Percentiles rank a stretch among this genome's conserved stretches.
Conservation (phyloP, 2,888 invertebrate genomes). For the Acrobasis suavella region DNA sequence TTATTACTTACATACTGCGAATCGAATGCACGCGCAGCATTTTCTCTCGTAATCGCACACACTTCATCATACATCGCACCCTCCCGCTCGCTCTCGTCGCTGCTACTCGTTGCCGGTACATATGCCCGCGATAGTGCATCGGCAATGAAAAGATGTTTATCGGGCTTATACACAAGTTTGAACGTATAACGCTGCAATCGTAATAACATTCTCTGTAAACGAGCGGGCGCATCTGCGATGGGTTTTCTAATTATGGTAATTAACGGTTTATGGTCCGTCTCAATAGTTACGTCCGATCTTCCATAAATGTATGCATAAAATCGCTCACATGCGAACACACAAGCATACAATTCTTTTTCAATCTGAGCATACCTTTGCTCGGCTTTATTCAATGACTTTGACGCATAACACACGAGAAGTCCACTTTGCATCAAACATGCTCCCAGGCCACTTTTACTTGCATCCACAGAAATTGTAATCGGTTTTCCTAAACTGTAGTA, state of each 20-base stretch:
- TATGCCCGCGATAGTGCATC: slow-evolving; percentile 33
- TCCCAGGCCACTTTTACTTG: slow-evolving; percentile 34
- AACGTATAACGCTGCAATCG: slow-evolving; percentile 26
- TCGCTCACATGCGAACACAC: slow-evolving; percentile 33
- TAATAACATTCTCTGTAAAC: slow-evolving; percentile 30
- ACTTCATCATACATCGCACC: slow-evolving; percentile 25
- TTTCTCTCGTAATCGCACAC: slow-evolving; percentile 19
- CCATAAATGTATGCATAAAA: slow-evolving; percentile 32
- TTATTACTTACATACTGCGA: slow-evolving; percentile 23
- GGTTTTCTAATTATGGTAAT: slow-evolving; percentile 29
- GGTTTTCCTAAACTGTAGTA: slow-evolving; percentile 32
- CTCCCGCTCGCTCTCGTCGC: slow-evolving; percentile 12
- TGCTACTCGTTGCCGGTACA: not conserved
- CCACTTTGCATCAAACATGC: slow-evolving; percentile 33
- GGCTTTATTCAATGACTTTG: slow-evolving; percentile 30
- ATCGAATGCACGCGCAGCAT: slow-evolving; percentile 1
- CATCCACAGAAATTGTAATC: slow-evolving; percentile 27
- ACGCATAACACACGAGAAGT: slow-evolving; percentile 34
- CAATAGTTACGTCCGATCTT: slow-evolving; percentile 23
- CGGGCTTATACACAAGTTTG: slow-evolving; percentile 26
- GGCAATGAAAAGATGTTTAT: slow-evolving; percentile 33
- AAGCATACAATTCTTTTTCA: slow-evolving; percentile 33
- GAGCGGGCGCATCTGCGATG: slow-evolving; percentile 24
- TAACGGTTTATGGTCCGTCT: slow-evolving; percentile 27
- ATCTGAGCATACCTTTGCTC: slow-evolving; percentile 22